A percentile compares a stretch with the other conserved stretches of the same genome.
phyloP scores from a whole-genome alignment of 2,888 invertebrate genomes.

The Chrysopilus asiliformis region DNA sequence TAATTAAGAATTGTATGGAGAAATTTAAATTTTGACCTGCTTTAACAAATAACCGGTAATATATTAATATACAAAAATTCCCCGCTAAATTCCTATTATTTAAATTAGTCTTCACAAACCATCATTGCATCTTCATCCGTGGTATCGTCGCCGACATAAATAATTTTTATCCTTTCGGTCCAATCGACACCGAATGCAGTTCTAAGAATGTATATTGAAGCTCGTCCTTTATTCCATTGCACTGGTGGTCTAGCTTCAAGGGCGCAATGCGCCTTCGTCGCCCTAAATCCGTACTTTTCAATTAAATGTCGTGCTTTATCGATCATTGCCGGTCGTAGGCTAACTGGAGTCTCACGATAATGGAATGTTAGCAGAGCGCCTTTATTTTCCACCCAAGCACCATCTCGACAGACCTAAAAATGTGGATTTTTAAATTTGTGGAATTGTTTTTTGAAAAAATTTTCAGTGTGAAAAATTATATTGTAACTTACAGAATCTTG shows the following conservation, averaged over 20 bases:
- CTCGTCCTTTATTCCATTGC: conserved; percentile 80
- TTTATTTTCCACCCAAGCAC: conserved; percentile 88
- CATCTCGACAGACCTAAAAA: conserved; percentile 61
- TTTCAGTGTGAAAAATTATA: not conserved
- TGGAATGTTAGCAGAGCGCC: conserved; percentile 78
- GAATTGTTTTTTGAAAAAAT: conserved; percentile 5
- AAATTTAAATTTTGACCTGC: too few relatives aligned
- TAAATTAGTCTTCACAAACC: conserved; percentile 47
- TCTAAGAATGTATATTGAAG: conserved; percentile 77
- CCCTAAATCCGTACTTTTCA: conserved; percentile 61
- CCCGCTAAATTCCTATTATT: too few relatives aligned
- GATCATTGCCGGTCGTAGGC: conserved; percentile 52
- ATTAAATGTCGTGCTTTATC: conserved; percentile 61
- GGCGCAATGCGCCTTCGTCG: conserved; percentile 70
- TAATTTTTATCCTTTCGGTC: conserved; percentile 79
- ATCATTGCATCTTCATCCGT: conserved; percentile 87
- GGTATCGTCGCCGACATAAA: conserved; percentile 78
- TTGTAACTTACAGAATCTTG: conserved; percentile 54
- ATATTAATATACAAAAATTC: too few relatives aligned
- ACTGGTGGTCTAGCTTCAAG: conserved; percentile 85
- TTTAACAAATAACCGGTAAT: too few relatives aligned
- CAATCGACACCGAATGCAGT: conserved; percentile 86
- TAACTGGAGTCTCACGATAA: conserved; percentile 66
- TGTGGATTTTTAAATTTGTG: not conserved
- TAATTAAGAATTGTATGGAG: too few relatives aligned